These are phyloP conservation scores for Rhorus exstirpatorius DNA, from an alignment of 2,888 invertebrate genomes.

Conservation along the genomic window DNA sequence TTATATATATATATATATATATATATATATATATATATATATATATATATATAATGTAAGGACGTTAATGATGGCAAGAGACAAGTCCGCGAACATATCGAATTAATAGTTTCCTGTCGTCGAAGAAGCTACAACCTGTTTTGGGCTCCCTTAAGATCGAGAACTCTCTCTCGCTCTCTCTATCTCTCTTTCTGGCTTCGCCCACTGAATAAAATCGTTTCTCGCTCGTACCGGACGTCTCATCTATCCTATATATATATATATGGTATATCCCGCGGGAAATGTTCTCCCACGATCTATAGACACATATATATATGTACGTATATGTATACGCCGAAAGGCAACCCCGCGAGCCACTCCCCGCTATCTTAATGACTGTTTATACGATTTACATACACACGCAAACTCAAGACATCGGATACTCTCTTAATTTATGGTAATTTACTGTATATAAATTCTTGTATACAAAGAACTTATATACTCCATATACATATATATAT, in stretches of 20 bases:
- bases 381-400: constrained; percentile 63
- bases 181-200: constrained; percentile 44
- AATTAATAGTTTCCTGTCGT: constrained; percentile 65
- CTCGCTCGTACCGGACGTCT: constrained; percentile 58
- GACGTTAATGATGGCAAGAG: constrained; percentile 50
- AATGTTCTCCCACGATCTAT: constrained; percentile 59
- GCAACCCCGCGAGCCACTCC: constrained; percentile 62
- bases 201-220: constrained; percentile 58
- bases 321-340: constrained; percentile 27
- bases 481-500: constrained; percentile 20
- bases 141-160: constrained; percentile 42
- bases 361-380: constrained; percentile 62
- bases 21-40: not conserved
- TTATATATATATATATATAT: not conserved
- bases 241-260: constrained; percentile 24
- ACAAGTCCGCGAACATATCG: constrained; percentile 46
- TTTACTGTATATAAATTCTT: constrained; percentile 63
- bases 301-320: not conserved
- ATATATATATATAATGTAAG: not conserved
- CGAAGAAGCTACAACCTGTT: constrained; percentile 62
- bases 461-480: constrained; percentile 8
- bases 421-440: constrained; percentile 65
- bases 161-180: constrained; percentile 1
- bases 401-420: constrained; percentile 44
- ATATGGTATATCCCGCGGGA: constrained; percentile 51